Evolutionary conservation across 2,888 invertebrate genomes (phyloP).

Genomic region (Xanthia togata): DNA sequence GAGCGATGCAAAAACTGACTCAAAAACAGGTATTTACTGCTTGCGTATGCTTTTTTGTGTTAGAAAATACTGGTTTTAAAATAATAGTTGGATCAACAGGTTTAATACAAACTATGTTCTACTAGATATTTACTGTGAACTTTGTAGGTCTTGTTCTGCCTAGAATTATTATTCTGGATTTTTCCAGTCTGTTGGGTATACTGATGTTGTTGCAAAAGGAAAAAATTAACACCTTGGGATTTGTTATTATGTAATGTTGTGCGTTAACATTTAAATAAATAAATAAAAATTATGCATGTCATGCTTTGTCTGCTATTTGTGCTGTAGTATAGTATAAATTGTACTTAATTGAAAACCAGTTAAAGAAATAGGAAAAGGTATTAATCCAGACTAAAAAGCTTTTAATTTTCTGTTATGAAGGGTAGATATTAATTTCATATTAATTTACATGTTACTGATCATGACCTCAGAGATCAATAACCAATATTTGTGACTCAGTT

Average conservation of each 20-base stretch:
- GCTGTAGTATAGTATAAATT: neutral
- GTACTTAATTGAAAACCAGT: neutral
- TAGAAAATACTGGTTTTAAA: constrained; percentile 27
- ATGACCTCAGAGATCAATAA: neutral
- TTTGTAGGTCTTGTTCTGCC: neutral
- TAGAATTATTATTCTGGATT: neutral
- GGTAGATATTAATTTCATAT: constrained; percentile 1
- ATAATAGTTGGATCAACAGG: constrained; percentile 21
- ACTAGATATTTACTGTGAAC: neutral
- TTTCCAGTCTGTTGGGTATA: neutral
- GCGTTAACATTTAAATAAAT: neutral
- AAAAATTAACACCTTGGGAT: neutral
- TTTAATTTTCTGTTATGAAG: too few species aligned
- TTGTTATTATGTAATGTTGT: neutral
- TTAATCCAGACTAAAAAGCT: too few species aligned
- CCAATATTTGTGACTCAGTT: constrained; percentile 9
- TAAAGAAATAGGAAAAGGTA: neutral
- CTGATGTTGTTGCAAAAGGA: neutral
- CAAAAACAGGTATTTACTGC: constrained; percentile 55
- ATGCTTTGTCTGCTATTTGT: neutral
- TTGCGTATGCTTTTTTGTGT: constrained; percentile 47
- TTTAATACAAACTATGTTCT: constrained; percentile 19
- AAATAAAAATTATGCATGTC: neutral
- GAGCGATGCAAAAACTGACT: constrained; percentile 35
- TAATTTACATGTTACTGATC: neutral